Evolutionary conservation across 2,888 invertebrate genomes (phyloP).

Genomic region (Elmis aenea): DNA sequence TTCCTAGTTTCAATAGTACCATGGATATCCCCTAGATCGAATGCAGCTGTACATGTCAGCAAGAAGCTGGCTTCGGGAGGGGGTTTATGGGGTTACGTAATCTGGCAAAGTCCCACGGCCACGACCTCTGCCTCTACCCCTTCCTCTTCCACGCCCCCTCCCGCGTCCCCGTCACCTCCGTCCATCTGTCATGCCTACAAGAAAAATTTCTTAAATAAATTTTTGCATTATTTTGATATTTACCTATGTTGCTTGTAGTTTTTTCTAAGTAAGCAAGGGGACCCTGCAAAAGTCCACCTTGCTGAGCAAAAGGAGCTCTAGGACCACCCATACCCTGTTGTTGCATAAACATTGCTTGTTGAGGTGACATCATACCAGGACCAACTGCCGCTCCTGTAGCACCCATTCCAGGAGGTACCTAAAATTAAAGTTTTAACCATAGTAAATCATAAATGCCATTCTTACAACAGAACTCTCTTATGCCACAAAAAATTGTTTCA

Average conservation of each 20-base stretch:
- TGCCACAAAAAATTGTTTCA: too few species aligned
- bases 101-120: conserved; percentile 53
- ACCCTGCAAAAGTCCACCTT: conserved; percentile 63
- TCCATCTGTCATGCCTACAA: conserved; percentile 72
- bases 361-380: conserved; percentile 44
- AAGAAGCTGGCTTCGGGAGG: conserved; percentile 27
- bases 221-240: conserved; percentile 1
- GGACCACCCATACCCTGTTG: conserved; percentile 48
- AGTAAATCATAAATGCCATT: too few species aligned
- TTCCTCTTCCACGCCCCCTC: conserved; percentile 70
- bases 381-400: conserved; percentile 35
- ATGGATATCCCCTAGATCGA: conserved; percentile 13
- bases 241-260: conserved; percentile 85
- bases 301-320: conserved; percentile 50
- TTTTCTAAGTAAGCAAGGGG: conserved; percentile 85
- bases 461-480: too few species aligned
- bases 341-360: conserved; percentile 56
- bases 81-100: conserved; percentile 44
- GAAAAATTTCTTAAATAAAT: conserved; percentile 5
- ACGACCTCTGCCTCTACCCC: conserved; percentile 76
- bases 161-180: conserved; percentile 83
- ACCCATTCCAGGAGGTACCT: conserved; percentile 42
- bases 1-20: too few species aligned
- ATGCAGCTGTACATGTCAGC: conserved; percentile 8
- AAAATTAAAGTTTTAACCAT: too few species aligned